Evolutionary conservation across 2,888 invertebrate species (phyloP).

Genomic region (Clistopyga incitator): DNA sequence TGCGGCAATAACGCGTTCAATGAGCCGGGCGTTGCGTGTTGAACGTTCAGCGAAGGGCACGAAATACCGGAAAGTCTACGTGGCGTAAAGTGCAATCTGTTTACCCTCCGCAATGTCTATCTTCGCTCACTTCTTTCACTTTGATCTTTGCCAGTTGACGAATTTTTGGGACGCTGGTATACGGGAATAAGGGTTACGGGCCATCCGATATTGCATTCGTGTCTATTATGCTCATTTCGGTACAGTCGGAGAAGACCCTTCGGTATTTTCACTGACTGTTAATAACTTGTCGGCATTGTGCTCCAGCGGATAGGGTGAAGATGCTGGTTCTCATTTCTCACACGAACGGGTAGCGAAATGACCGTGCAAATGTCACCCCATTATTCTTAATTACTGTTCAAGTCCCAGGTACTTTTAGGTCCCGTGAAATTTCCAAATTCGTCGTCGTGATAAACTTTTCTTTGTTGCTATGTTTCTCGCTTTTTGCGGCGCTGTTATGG

Average conservation of each 20-base stretch:
- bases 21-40: conserved; percentile 42
- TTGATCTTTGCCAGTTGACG: neutral
- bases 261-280: neutral
- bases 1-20: conserved; percentile 48
- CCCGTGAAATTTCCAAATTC: conserved; percentile 9
- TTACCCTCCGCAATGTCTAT: neutral
- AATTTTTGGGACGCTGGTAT: neutral
- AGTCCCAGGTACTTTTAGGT: neutral
- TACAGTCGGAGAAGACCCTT: neutral
- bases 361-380: conserved; percentile 71
- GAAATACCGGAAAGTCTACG: conserved; percentile 5
- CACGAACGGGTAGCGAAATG: conserved; percentile 70
- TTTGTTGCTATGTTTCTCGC: too few relatives aligned
- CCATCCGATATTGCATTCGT: neutral
- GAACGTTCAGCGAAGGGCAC: conserved; percentile 19
- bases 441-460: too few relatives aligned
- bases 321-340: conserved; percentile 71
- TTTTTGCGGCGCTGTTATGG: too few relatives aligned
- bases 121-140: neutral
- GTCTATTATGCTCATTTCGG: neutral
- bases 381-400: conserved; percentile 1
- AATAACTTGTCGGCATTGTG: neutral
- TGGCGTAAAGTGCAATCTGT: conserved; percentile 31
- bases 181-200: neutral
- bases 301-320: neutral